Conservation (phyloP, 2,888 invertebrate genomes). For the Platynereis dumerilii region DNA sequence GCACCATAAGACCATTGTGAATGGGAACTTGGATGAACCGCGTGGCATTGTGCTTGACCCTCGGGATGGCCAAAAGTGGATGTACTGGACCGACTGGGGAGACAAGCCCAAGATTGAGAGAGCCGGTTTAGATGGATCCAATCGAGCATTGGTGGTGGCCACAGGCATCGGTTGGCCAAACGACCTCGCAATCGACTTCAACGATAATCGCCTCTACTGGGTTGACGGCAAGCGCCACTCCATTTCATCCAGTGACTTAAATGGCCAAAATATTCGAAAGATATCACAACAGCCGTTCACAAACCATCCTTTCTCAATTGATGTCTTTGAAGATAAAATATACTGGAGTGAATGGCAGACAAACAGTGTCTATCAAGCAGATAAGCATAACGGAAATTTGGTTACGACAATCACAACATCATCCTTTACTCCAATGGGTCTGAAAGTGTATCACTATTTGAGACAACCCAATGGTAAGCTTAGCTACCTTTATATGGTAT, state of each 20-base stretch:
- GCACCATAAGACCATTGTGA: constrained; percentile 86
- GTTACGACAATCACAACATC: too few relatives aligned
- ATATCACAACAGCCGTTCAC: constrained; percentile 75
- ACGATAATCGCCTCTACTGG: constrained; percentile 90
- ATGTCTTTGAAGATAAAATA: constrained; percentile 97
- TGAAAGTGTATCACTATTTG: too few relatives aligned
- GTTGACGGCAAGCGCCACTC: constrained; percentile 93
- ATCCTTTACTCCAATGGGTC: too few relatives aligned
- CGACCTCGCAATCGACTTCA: constrained; percentile 72
- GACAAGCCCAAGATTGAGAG: constrained; percentile 31
- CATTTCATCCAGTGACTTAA: too few relatives aligned
- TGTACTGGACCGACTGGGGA: constrained; percentile 39
- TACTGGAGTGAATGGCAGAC: too few relatives aligned
- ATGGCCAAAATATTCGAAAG: constrained; percentile 90
- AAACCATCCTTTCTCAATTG: constrained; percentile 94
- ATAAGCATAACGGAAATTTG: too few relatives aligned
- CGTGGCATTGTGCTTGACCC: constrained; percentile 94
- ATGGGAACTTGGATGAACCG: constrained; percentile 87
- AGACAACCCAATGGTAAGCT: too few relatives aligned
- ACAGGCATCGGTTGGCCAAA: constrained; percentile 36
- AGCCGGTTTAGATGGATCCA: too few relatives aligned
- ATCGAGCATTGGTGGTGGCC: constrained; percentile 20
- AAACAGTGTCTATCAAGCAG: too few relatives aligned
- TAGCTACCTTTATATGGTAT: too few relatives aligned
- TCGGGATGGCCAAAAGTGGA: constrained; percentile 33